Evolutionary conservation across 2,113 vertebrate genomes (phyloP), one percentile per base, ranked within the genome.

Genomic region (Patagioenas fasciata): DNA sequence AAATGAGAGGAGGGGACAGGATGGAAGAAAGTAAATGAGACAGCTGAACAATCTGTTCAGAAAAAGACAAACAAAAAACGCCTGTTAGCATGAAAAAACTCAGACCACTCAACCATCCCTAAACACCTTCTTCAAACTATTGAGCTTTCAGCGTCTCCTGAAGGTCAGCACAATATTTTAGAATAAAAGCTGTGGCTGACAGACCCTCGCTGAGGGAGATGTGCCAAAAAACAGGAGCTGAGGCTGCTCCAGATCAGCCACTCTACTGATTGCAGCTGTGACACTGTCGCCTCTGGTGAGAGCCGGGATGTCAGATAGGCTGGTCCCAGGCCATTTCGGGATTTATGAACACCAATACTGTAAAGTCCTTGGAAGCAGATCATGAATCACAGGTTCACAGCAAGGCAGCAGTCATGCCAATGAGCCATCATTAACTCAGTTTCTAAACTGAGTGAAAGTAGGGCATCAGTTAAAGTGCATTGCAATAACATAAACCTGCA

Each of bases 381-480:
- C 90, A 94, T 94, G 91, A 93, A 97, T 96, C 96, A 96, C 92
- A 80, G 85, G 88, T 93, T 89, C 61, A 2, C 92, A 95, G 75
- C 72, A 48, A 78, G 90, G 90, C 85, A 54, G 85, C 91, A 42
- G 69, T 72, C 83, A 47, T 62, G 92, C 90, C 95, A 95, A 80
- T 92, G 93, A 94, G 83, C 57, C 31, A 60, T 81, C 90, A 92
- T 95, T 96, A 92, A 67, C 96, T 94, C 83, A 2, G 13, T 67
- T 92, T 86, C 93, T 89, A 91, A 96, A 93, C 93, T 57, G 61
- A 95, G 96, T 88, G 90, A 89, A 96, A 95, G 92, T 90, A 93
- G 92, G 93, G 69, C 96, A 94, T 96, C 93, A 94, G 90, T 92
- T 96, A 96, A 94, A 97, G 96, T 96, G 95, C 88, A 91, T 66